Evolutionary conservation across 2,888 invertebrate species (phyloP), one percentile per base, ranked within the genome.

Genomic region (Oscheius sp.): DNA sequence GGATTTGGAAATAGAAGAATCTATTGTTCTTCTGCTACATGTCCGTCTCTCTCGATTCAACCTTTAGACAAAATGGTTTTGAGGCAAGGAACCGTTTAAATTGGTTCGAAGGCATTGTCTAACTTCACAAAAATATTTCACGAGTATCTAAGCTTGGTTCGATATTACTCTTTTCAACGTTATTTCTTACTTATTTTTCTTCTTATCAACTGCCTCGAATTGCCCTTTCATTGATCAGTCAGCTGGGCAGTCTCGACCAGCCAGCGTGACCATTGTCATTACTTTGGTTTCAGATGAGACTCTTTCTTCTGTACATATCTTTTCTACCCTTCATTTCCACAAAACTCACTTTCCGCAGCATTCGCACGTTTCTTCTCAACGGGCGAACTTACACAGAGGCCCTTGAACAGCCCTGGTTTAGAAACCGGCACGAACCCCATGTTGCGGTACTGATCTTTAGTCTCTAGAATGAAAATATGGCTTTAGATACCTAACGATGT

Each of bases 401-500:
- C 32, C 21, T 72, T 13, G 51, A 51, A n/a, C 72, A 70, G 73
- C 66, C 74, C 5, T 76, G 59, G 60, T 80, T 80, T 62, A 70
- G 80, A n/a, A 75, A 74, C 50, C 70, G 42, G n/a, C 80, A 80
- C 60, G 58, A 51, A 35, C 74, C 75, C 10, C 80, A 80, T 47
- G 29, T 70, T 47, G 70, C 77, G 51, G 79, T 80, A 51, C 3
- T 37, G 29, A 37, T 9, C 62, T 62, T 37, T 29, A 29, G 10
- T 11, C 42, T 42, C 13, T 3, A 62, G 3, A n/a, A 13, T 37
- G 11, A 13, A 37, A 13, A 13, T 1, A 37, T 11, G 42, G 5
- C 11, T 50, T 35, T 35, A 72, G 72, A 72, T 72, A 35, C 72
- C 72, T 21, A 51, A 51, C 32, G 72, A 33, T 1, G 53, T 55